Evolutionary conservation across 2,113 vertebrate species (phyloP), one percentile per base, ranked within the genome.

Genomic region (Muscicapa adusta): DNA sequence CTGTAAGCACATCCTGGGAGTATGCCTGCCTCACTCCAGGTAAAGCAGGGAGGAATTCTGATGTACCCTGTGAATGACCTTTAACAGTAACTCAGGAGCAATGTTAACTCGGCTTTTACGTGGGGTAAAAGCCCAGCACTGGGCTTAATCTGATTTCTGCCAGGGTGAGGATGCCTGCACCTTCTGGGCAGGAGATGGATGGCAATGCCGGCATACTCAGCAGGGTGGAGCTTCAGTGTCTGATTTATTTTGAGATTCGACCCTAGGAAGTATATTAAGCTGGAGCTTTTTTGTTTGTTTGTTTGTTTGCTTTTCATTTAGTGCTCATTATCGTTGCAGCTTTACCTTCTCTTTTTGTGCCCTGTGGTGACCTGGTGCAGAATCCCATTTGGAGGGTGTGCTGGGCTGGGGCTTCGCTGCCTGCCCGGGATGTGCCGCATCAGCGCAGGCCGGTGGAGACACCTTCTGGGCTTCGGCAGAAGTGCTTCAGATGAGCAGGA

Each of bases 381-480:
- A 74, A 87, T 62, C 48, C 43, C 36, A 14, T 33, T 29, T 57
- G 51, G 88, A 85, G 81, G 61, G 22, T 13, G n/a, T 1, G 4
- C 85, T 50, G 82, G 93, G 93, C 88, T 80, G 86, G 88, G 89
- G 63, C 84, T 67, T 65, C n/a, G 5, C 80, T 85, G 74, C 65
- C 76, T 38, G 33, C 75, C 94, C 20, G 10, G 89, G 88, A 62
- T 8, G 14, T 67, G 68, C 47, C 1, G 8, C 57, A 8, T 6
- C 42, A 77, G 43, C 8, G 1, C 11, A 18, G 93, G 94, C 61
- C 8, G 18, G 85, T 96, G 96, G 96, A 93, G 97, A 96, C 97
- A 97, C 84, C 97, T 97, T 95, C 97, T 95, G 97, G 97, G 91
- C n/a, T 20, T 93, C 36, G 29, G 24, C 53, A 85, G 93, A 97